phyloP scores from a whole-genome alignment of 2,888 invertebrate genomes.

The Polia nebulosa region DNA sequence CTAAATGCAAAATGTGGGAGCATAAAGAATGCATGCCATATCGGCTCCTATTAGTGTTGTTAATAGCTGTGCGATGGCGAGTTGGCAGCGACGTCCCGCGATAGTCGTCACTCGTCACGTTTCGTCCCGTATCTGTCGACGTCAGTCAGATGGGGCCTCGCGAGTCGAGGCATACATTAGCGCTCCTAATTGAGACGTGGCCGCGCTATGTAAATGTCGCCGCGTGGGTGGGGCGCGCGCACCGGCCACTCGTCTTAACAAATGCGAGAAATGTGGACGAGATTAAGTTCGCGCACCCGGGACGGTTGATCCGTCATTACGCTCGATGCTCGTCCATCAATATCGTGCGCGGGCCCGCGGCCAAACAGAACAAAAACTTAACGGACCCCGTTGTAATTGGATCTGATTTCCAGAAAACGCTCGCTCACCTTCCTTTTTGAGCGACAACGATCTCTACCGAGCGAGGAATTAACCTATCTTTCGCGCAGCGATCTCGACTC shows the following conservation, averaged over 20 bases:
- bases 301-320: slow-evolving; percentile 76
- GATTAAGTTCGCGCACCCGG: slow-evolving; percentile 73
- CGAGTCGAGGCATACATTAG: slow-evolving; percentile 91
- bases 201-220: slow-evolving; percentile 89
- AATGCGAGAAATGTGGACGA: slow-evolving; percentile 80
- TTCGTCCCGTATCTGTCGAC: slow-evolving; percentile 87
- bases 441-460: slow-evolving; percentile 89
- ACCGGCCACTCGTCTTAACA: slow-evolving; percentile 72
- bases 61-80: slow-evolving; percentile 85
- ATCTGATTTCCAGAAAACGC: slow-evolving; percentile 91
- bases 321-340: slow-evolving; percentile 83
- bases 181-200: slow-evolving; percentile 91
- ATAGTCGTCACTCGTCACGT: slow-evolving; percentile 90
- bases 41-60: slow-evolving; percentile 87
- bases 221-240: slow-evolving; percentile 88
- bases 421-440: slow-evolving; percentile 90
- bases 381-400: slow-evolving; percentile 90
- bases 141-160: slow-evolving; percentile 87
- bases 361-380: slow-evolving; percentile 90
- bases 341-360: slow-evolving; percentile 84
- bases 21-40: slow-evolving; percentile 78
- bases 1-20: slow-evolving; percentile 64
- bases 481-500: slow-evolving; percentile 90
- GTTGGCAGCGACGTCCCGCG: slow-evolving; percentile 81
- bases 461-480: slow-evolving; percentile 91